Evolutionary conservation across 2,113 vertebrate species (phyloP), one percentile per base, ranked within the genome.

Genomic region (Entelurus aequoreus): DNA sequence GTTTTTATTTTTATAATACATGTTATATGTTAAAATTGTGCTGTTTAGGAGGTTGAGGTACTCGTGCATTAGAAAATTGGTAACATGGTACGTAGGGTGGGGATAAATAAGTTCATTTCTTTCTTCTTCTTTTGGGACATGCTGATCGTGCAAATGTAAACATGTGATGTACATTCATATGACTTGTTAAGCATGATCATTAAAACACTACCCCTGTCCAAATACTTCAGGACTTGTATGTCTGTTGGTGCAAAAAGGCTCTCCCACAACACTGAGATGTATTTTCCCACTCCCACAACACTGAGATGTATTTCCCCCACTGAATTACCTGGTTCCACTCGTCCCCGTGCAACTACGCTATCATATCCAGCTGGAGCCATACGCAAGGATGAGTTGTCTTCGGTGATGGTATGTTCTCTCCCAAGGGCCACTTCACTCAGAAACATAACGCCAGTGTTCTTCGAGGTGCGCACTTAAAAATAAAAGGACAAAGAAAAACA

Each of bases 351-450:
- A 69, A 95, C 77, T 57, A 98, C 92, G 2, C 93, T 91, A 75
- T 97, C 71, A 0, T 74, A 95, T 58, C 93, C 90, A 0, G 59
- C 0, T 0, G 94, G 95, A 0, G 93, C 82, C 51, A 78, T 73
- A 13, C 48, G 75, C 58, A 97, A 66, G 0, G 59, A 70, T 42
- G 2, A 0, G 44, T 93, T 6, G 2, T 94, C 91, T 0, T 0
- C 0, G 16, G 89, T 91, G 83, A 95, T 92, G 64, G 67, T 81
- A 61, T 86, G n/a, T 61, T 93, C 89, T 71, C 86, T 91, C 44
- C 94, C 95, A 5, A 97, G 88, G 21, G 93, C 93, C 21, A 97
- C 94, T 83, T 98, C 96, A 0, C 79, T 72, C 78, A 98, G 88
- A 86, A 97, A 96, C 96, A 98, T 96, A 78, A 98, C 90, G 62